These are phyloP conservation scores for Rhinichthys osculus DNA, from an alignment of 2,797 vertebrate genomes.

Conservation along the genomic window DNA sequence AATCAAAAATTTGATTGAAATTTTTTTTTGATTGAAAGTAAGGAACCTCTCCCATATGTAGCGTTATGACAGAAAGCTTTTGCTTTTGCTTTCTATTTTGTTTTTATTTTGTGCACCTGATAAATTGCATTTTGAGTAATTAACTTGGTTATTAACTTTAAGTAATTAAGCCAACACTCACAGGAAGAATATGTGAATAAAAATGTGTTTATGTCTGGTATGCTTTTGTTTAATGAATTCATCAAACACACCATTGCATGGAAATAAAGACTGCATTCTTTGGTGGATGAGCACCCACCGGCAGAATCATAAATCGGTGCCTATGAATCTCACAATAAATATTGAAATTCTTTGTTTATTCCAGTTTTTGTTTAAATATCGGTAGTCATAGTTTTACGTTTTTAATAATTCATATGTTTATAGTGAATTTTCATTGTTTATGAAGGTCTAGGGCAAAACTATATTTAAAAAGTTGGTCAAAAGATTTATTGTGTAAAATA, in stretches of 20 bases:
- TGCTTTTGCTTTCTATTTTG: not conserved
- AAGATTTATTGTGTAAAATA: not conserved
- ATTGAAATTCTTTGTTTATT: not conserved
- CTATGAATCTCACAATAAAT: not conserved
- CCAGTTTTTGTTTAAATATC: not conserved
- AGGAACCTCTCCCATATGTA: not conserved
- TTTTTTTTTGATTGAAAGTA: not conserved
- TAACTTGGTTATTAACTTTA: not conserved
- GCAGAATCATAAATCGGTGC: not conserved
- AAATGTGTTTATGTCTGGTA: not conserved
- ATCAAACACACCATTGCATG: not conserved
- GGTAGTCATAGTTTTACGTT: not conserved
- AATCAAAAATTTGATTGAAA: not conserved
- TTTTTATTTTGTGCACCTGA: not conserved
- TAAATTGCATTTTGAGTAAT: not conserved
- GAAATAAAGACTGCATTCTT: not conserved
- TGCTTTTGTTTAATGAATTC: not conserved
- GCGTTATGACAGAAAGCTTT: not conserved
- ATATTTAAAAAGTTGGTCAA: not conserved
- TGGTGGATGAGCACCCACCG: not conserved
- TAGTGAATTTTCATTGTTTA: not conserved
- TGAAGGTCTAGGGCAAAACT: not conserved
- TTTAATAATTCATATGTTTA: conserved; percentile 6
- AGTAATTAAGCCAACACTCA: not conserved
- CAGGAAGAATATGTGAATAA: not conserved